Percentiles rank a stretch among this genome's conserved stretches.
These are phyloP conservation scores for Bergia sp. DNA, from an alignment of 92 coral and sea anemone genomes.

Conservation along the genomic window DNA sequence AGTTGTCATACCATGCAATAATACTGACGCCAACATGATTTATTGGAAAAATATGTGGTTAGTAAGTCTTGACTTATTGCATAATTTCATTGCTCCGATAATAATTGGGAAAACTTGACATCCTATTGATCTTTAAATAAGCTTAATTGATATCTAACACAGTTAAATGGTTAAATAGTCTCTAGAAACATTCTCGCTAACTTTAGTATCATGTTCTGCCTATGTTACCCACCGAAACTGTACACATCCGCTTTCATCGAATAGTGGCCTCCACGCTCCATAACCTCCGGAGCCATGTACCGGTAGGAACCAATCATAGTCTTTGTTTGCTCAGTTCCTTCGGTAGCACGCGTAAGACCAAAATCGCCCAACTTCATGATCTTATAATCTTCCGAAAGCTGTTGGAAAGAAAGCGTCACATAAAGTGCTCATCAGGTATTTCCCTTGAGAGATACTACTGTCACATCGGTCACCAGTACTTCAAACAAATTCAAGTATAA, in stretches of 20 bases:
- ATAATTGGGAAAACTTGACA: too few relatives aligned
- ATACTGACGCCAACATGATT: too few relatives aligned
- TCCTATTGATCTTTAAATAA: too few relatives aligned
- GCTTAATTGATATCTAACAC: too few relatives aligned
- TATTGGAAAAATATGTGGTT: too few relatives aligned
- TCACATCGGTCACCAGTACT: neutral
- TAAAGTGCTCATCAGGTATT: too few relatives aligned
- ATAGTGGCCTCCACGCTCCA: slow-evolving; percentile 54
- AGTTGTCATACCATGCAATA: too few relatives aligned
- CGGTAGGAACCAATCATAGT: slow-evolving; percentile 64
- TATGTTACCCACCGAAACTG: slow-evolving; percentile 56
- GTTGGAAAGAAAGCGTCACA: neutral
- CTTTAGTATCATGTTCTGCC: neutral
- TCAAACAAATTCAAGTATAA: too few relatives aligned
- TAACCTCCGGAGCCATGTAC: slow-evolving; percentile 73
- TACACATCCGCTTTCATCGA: slow-evolving; percentile 70
- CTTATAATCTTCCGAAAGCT: slow-evolving; percentile 33
- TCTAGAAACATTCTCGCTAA: too few relatives aligned
- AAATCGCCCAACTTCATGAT: slow-evolving; percentile 67
- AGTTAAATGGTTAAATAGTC: too few relatives aligned
- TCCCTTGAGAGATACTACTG: neutral
- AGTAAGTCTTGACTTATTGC: too few relatives aligned
- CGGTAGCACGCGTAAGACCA: slow-evolving; percentile 68
- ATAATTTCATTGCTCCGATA: too few relatives aligned
- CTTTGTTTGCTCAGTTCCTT: slow-evolving; percentile 65